These are phyloP conservation scores for Drosophila varians DNA, from an alignment of 1,140 invertebrate species.

Conservation along the genomic window DNA sequence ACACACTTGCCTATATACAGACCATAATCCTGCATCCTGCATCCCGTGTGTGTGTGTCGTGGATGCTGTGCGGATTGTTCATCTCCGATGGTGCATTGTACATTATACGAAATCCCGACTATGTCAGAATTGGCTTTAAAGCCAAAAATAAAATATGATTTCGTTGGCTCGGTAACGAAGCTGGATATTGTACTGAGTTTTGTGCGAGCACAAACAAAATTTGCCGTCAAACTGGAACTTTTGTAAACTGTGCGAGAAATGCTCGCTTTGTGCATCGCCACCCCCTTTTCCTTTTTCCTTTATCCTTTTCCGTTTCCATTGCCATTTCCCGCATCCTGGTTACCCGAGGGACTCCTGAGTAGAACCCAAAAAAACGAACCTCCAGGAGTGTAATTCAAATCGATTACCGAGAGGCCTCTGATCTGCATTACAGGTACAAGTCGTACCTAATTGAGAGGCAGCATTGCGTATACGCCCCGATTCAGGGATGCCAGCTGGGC, in stretches of 20 bases:
- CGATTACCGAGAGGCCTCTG: constrained; percentile 31
- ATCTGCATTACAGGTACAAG: constrained; percentile 33
- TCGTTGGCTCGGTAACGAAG: constrained; percentile 5
- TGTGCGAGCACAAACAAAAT: constrained; percentile 43
- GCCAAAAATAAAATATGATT: constrained; percentile 8
- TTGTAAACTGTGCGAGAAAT: constrained; percentile 68
- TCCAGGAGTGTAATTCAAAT: constrained; percentile 33
- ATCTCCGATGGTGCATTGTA: constrained; percentile 8
- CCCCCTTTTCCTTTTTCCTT: too few species aligned
- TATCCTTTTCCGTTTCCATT: too few species aligned
- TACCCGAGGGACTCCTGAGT: not conserved
- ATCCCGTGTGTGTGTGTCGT: too few species aligned
- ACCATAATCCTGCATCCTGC: not conserved
- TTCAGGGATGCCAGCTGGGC: constrained; percentile 16
- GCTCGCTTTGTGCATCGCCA: constrained; percentile 61
- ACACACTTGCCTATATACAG: not conserved
- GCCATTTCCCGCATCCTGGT: not conserved
- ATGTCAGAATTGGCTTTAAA: constrained; percentile 2
- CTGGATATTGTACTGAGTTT: constrained; percentile 16
- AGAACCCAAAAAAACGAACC: constrained; percentile 1
- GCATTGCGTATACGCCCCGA: constrained; percentile 51
- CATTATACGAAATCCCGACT: constrained; percentile 11
- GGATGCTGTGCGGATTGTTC: constrained; percentile 3
- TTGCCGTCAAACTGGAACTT: constrained; percentile 29
- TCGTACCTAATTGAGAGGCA: constrained; percentile 52